phyloP scores from a whole-genome alignment of 2,888 invertebrate genomes.

The Agrotis puta region DNA sequence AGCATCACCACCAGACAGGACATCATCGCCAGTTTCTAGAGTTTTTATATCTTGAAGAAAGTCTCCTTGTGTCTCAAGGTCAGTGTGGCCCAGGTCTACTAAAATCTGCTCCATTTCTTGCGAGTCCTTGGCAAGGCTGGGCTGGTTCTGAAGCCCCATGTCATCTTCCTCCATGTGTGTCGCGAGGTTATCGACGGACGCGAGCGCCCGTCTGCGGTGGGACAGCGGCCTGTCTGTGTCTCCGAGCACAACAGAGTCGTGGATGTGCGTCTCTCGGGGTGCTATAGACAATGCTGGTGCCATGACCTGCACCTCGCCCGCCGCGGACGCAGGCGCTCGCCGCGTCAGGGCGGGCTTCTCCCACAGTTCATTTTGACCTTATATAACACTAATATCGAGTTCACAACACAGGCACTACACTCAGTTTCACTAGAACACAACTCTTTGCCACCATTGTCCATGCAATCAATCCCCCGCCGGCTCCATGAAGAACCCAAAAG shows the following conservation, averaged over 20 bases:
- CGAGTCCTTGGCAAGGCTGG: constrained; percentile 90
- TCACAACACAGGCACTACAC: constrained; percentile 80
- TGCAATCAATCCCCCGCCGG: constrained; percentile 83
- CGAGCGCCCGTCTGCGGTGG: constrained; percentile 85
- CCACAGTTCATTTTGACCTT: constrained; percentile 83
- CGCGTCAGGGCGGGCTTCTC: constrained; percentile 84
- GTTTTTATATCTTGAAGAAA: constrained; percentile 95
- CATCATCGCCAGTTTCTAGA: constrained; percentile 91
- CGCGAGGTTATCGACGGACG: constrained; percentile 89
- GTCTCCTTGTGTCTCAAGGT: constrained; percentile 92
- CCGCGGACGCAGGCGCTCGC: constrained; percentile 81
- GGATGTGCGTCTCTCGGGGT: constrained; percentile 81
- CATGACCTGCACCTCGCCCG: constrained; percentile 94
- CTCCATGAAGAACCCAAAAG: constrained; percentile 77
- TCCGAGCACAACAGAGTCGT: constrained; percentile 76
- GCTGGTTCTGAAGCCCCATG: constrained; percentile 90
- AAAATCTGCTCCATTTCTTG: constrained; percentile 93
- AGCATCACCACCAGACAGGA: constrained; percentile 73
- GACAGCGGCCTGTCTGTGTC: constrained; percentile 73
- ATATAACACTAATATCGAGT: constrained; percentile 82
- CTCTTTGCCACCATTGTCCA: constrained; percentile 73
- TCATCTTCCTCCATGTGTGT: constrained; percentile 92
- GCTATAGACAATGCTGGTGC: constrained; percentile 98
- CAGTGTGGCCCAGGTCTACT: constrained; percentile 91
- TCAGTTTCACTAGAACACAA: constrained; percentile 75